Conservation (phyloP, 1,140 invertebrate species). For the Hirudo medicinalis region DNA sequence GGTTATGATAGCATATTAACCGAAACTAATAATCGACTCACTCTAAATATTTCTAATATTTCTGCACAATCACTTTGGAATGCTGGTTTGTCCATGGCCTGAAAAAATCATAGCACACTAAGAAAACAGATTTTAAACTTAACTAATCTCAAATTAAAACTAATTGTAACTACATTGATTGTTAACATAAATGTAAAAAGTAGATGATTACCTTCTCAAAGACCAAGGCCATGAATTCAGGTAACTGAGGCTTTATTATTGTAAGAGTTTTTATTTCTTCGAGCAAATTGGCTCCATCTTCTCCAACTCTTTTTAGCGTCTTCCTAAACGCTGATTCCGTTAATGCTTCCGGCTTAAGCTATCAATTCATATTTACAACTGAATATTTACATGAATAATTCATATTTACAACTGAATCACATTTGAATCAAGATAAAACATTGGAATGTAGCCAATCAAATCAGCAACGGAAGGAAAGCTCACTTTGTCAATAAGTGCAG, state of each 20-base stretch:
- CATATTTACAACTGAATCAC: neutral
- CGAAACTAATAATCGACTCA: conserved; percentile 15
- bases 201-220: conserved; percentile 63
- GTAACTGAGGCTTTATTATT: conserved; percentile 61
- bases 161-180: neutral
- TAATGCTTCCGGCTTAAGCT: conserved; percentile 71
- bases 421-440: neutral
- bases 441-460: neutral
- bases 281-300: too few relatives aligned
- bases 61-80: too few relatives aligned
- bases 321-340: too few relatives aligned
- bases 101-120: conserved; percentile 19
- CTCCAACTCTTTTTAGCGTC: too few relatives aligned
- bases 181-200: neutral
- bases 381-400: neutral
- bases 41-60: conserved; percentile 33
- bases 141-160: neutral
- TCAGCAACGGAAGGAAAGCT: too few relatives aligned
- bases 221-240: conserved; percentile 72
- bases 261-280: conserved; percentile 62
- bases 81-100: too few relatives aligned
- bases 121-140: neutral
- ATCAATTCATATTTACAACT: conserved; percentile 29
- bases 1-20: too few relatives aligned
- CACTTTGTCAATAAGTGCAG: too few relatives aligned